Evolutionary conservation across 2,113 vertebrate genomes (phyloP), one percentile per base, ranked within the genome.

Genomic region (Pteropus alecto): DNA sequence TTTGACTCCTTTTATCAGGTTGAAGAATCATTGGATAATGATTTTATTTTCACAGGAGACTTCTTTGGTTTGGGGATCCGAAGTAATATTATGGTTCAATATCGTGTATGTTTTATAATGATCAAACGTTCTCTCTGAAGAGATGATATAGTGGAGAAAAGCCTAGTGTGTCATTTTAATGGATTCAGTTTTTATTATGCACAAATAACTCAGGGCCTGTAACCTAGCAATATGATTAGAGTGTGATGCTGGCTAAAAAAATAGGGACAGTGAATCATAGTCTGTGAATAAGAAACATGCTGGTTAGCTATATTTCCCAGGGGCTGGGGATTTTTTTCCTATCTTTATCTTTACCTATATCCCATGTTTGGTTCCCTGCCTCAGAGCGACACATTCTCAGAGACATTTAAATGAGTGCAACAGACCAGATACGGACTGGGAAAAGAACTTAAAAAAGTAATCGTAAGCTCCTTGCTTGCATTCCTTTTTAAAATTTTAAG

Each of bases 221-320:
- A 97, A 97, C 95, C 96, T 98, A 97, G 97, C 96, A 98, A 88
- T 98, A 82, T 98, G 96, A 97, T 97, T 96, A 96, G 94, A 97
- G 92, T 58, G 84, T 95, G 91, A 94, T 77, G 91, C 83, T 93
- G 92, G 96, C 97, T 98, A 97, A 95, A 95, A 97, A 96, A 98
- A 93, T 78, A 94, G 63, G 96, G 48, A n/a, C 38, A 12, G 38
- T 98, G 98, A 98, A 96, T 98, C 98, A 95, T 71, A 90, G 67
- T 43, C 97, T 86, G 0, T 93, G 97, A 96, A 95, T 95, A 96
- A 96, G 96, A 91, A 97, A 90, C 86, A 82, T 93, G 73, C 95
- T 71, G 74, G 54, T 93, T 97, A 93, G 90, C 93, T 94, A 7
- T 95, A 54, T 96, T 95, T 96, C 8, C 2, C 74, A 76, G 87